Conservation (phyloP, 1,140 invertebrate species). For the Atopsyche davidsoni region DNA sequence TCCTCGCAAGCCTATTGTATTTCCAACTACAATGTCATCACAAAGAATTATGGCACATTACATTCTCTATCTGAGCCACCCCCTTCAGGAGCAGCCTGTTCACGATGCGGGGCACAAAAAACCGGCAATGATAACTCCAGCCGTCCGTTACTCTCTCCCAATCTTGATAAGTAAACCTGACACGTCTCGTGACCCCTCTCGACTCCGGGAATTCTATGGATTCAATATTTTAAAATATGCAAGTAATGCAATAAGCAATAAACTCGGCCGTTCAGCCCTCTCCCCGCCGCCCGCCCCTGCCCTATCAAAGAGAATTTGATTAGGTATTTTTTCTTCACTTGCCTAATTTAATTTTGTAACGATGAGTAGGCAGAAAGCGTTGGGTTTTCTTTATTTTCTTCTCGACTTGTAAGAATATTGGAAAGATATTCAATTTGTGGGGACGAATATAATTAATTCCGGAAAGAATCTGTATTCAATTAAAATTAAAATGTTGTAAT, state of each 20-base stretch:
- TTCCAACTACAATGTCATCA: too few relatives aligned
- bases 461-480: too few relatives aligned
- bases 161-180: slow-evolving; percentile 24
- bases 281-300: background rate
- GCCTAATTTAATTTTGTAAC: slow-evolving; percentile 27
- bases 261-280: slow-evolving; percentile 17
- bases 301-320: slow-evolving; percentile 26
- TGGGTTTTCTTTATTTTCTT: too few relatives aligned
- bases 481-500: too few relatives aligned
- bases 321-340: slow-evolving; percentile 23
- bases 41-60: too few relatives aligned
- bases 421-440: too few relatives aligned
- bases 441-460: too few relatives aligned
- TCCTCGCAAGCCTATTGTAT: too few relatives aligned
- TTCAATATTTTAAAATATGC: slow-evolving; percentile 30
- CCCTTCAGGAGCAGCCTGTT: too few relatives aligned
- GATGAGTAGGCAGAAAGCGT: slow-evolving; percentile 23
- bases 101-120: slow-evolving; percentile 4
- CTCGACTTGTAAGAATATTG: too few relatives aligned
- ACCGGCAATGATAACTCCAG: slow-evolving; percentile 2
- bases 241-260: slow-evolving; percentile 30
- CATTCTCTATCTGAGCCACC: too few relatives aligned
- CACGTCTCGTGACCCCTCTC: slow-evolving; percentile 2
- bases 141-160: slow-evolving; percentile 13
- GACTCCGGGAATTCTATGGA: slow-evolving; percentile 9